Evolutionary conservation across 2,888 invertebrate genomes (phyloP).

Genomic region (Parnassius apollo): DNA sequence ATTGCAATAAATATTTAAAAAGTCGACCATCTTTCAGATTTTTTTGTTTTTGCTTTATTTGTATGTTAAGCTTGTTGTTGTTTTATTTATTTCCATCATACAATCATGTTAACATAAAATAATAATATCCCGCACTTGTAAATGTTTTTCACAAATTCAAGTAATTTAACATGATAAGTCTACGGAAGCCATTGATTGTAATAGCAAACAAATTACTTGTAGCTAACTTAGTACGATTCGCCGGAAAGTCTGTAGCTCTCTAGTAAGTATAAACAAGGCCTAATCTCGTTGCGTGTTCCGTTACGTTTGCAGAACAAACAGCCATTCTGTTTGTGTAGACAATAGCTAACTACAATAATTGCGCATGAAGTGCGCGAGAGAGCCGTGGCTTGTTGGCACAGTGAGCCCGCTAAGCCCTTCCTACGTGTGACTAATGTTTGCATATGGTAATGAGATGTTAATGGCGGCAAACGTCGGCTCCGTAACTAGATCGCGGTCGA

Average conservation of each 20-base stretch:
- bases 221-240: constrained; percentile 33
- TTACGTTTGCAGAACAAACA: constrained; percentile 72
- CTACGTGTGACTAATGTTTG: constrained; percentile 75
- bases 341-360: constrained; percentile 78
- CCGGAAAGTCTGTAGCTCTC: constrained; percentile 32
- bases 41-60: too few species aligned
- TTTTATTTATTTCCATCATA: too few species aligned
- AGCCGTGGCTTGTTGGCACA: constrained; percentile 64
- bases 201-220: constrained; percentile 11
- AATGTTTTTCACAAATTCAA: too few species aligned
- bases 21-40: too few species aligned
- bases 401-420: constrained; percentile 68
- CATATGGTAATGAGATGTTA: constrained; percentile 77
- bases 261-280: constrained; percentile 62
- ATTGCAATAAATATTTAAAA: too few species aligned
- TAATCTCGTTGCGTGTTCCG: constrained; percentile 71
- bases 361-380: constrained; percentile 63
- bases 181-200: constrained; percentile 17
- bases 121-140: too few species aligned
- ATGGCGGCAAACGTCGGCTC: constrained; percentile 51
- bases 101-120: too few species aligned
- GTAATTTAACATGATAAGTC: neutral
- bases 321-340: constrained; percentile 64
- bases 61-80: too few species aligned
- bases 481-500: constrained; percentile 67